Conservation (phyloP, 2,113 vertebrate species). For the Macheiramphus alcinus region DNA sequence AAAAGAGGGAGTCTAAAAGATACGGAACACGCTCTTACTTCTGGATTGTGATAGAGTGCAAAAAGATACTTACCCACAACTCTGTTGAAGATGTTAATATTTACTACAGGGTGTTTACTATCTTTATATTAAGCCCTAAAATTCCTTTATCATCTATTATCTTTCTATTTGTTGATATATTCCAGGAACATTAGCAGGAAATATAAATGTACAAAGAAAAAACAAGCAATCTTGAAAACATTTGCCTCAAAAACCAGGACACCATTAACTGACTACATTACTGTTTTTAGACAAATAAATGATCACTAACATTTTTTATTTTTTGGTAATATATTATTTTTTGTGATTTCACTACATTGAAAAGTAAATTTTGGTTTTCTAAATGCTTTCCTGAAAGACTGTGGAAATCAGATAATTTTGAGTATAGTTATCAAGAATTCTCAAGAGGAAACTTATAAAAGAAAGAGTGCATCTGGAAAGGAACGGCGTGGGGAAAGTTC, state of each 20-base stretch:
- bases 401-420: background rate
- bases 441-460: background rate
- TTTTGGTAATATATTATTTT: background rate
- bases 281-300: background rate
- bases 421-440: background rate
- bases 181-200: background rate
- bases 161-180: background rate
- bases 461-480: background rate
- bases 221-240: background rate
- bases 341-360: background rate
- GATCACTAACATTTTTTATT: background rate
- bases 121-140: background rate
- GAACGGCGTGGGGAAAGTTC: background rate
- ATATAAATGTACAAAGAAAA: background rate
- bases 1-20: background rate
- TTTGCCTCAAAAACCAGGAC: background rate
- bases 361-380: background rate
- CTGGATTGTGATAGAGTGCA: background rate
- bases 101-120: background rate
- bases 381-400: background rate
- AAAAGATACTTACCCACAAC: background rate
- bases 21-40: background rate
- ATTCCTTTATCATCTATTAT: background rate
- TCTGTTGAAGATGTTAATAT: background rate
- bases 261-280: background rate